Base-by-base conservation (phyloP, 2,797 vertebrate species). In the Bovichtus diacanthus region DNA sequence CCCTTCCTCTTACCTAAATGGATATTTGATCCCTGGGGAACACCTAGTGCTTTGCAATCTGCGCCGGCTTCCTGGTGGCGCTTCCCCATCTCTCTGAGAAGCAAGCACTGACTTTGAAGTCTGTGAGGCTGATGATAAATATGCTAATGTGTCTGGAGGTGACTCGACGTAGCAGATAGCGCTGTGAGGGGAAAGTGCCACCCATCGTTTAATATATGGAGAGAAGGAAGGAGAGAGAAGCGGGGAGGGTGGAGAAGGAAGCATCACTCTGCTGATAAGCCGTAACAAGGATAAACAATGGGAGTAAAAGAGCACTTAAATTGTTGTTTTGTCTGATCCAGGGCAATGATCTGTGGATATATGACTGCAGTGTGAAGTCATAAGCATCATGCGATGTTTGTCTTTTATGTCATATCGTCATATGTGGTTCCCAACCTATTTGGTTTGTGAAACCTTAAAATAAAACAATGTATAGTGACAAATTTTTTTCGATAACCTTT, bases 121-220 rank as follows among this genome's bases (percentile, higher is more conserved):
- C 92, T 93, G 88, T 78, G 86, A 85, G 80, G 87, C 89, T 86
- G 86, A 93, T 93, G 94, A 94, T 94, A 94, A 93, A 94, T 94
- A 93, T 94, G 93, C 88, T 94, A 94, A 94, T 94, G 74, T 83
- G 78, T 89, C 87, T 93, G 90, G 91, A 92, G 93, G 91, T 94
- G 92, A 94, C 90, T 92, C 80, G 54, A 92, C 84, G 76, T 87
- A 80, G 84, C 88, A 91, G 93, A 93, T 91, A 92, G 86, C 68
- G 76, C 89, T 80, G 83, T 75, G 91, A 92, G 86, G 89, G 84
- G 87, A 90, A 86, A 87, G 90, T 93, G 88, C 90, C 92, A 93
- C 91, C 90, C 91, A 88, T 90, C 83, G 82, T 88, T 91, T 89
- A 91, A 90, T 89, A 88, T 85, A 90, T 88, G 88, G 85, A 81